A percentile compares a stretch with the other conserved stretches of the same genome.
phyloP scores from a whole-genome alignment of 2,113 vertebrate species.

The Chaetops frenatus region DNA sequence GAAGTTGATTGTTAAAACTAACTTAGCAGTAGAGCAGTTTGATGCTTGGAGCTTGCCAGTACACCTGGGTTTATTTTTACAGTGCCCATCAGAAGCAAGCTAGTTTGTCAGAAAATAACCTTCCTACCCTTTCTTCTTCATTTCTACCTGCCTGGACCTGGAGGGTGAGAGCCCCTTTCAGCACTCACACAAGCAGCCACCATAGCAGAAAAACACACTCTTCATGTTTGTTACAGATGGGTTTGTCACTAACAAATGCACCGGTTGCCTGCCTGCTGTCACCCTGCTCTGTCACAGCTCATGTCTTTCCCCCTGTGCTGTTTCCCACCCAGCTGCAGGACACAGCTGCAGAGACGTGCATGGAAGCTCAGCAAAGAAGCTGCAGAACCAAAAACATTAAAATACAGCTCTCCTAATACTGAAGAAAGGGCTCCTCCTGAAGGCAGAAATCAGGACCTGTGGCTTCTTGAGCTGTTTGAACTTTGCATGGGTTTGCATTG shows the following conservation, averaged over 20 bases:
- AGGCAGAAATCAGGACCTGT: background rate
- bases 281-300: background rate
- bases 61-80: background rate
- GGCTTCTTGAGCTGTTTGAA: background rate
- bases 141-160: background rate
- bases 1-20: background rate
- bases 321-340: background rate
- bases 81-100: background rate
- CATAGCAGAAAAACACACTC: background rate
- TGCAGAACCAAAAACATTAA: background rate
- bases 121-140: background rate
- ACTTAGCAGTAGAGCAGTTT: background rate
- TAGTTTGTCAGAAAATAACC: background rate
- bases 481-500: background rate
- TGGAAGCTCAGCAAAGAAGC: background rate
- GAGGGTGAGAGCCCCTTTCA: background rate
- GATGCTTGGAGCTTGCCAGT: background rate
- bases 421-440: slow-evolving; percentile 3
- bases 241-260: background rate
- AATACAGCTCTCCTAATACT: background rate
- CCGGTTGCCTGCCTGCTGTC: background rate
- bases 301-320: accelerated
- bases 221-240: background rate
- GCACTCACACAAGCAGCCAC: background rate
- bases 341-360: accelerated